phyloP scores from a whole-genome alignment of 2,888 invertebrate species.

The Margaritifera margaritifera region DNA sequence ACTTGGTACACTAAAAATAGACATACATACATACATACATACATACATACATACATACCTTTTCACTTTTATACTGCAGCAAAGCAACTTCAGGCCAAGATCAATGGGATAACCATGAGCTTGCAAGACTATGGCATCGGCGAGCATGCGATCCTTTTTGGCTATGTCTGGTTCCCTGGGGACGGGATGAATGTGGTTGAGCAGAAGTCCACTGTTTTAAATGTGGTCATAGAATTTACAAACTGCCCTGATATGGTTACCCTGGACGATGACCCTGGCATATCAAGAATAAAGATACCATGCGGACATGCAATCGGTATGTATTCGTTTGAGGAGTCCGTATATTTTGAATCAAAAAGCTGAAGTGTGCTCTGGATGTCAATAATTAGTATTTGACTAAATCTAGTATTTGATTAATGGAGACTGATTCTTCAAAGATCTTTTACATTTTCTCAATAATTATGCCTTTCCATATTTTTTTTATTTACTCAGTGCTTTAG shows the following conservation, averaged over 20 bases:
- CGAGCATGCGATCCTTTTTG: constrained; percentile 24
- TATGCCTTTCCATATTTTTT: too few relatives aligned
- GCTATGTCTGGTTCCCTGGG: constrained; percentile 27
- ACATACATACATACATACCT: too few relatives aligned
- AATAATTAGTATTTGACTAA: too few relatives aligned
- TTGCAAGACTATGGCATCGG: constrained; percentile 33
- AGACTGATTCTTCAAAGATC: too few relatives aligned
- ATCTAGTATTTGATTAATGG: too few relatives aligned
- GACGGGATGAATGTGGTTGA: constrained; percentile 12
- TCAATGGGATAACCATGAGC: constrained; percentile 12
- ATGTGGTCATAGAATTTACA: constrained; percentile 27
- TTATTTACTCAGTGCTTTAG: too few relatives aligned
- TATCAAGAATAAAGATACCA: constrained; percentile 41
- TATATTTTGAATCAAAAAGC: too few relatives aligned
- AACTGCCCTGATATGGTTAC: constrained; percentile 46
- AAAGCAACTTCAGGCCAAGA: background rate
- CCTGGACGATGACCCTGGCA: constrained; percentile 34
- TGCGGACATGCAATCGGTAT: constrained; percentile 47
- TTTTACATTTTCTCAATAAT: too few relatives aligned
- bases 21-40: too few relatives aligned
- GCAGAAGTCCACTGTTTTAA: constrained; percentile 26
- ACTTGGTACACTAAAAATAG: too few relatives aligned
- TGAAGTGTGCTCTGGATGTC: too few relatives aligned
- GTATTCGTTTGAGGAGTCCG: background rate
- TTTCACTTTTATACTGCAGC: too few relatives aligned